Evolutionary conservation across 2,797 vertebrate genomes (phyloP), one percentile per base, ranked within the genome.

Genomic region (Sebastes glaucus): DNA sequence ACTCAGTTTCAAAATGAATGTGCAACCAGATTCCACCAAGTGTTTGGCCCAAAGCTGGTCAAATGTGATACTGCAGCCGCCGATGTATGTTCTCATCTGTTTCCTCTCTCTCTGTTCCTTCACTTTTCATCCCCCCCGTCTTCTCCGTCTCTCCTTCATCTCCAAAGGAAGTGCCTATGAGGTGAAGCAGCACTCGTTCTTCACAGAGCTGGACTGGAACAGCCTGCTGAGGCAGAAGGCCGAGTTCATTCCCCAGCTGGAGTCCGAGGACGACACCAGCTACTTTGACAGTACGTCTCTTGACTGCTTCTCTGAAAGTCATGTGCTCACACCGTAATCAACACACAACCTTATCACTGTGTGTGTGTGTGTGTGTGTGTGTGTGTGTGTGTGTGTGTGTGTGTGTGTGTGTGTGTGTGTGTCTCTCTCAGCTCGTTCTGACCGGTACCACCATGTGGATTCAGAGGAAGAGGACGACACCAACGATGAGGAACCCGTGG

Each of bases 401-500:
- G 3, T 35, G 52, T 78, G 33, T 59, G n/a, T 61, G 32, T 74
- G 3, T 60, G n/a, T 61, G 32, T 28, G 32, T 75, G 3, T 77
- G 10, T 89, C 0, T 73, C 82, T 25, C 8, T 55, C 89, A 99
- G 98, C 98, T 72, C 98, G 98, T 3, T 96, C 97, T 0, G 98
- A 99, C 30, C 93, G 97, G 9, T 99, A 98, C 92, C 98, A 98
- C 52, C 98, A 99, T 55, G 5, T 99, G 73, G 98, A 99, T 84
- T 99, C 98, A 0, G 97, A 99, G 75, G 98, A 99, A 0, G 98
- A 99, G 64, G 98, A 99, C n/a, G 98, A 99, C 90, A 98, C 96
- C 27, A 98, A 98, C 68, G 98, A 99, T 35, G 98, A 99, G 0
- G 97, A 99, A 74, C 97, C 95, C 0, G 93, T 99, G 52, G 98